Evolutionary conservation across 2,113 vertebrate species (phyloP).

Genomic region (Haliaeetus leucogaster): DNA sequence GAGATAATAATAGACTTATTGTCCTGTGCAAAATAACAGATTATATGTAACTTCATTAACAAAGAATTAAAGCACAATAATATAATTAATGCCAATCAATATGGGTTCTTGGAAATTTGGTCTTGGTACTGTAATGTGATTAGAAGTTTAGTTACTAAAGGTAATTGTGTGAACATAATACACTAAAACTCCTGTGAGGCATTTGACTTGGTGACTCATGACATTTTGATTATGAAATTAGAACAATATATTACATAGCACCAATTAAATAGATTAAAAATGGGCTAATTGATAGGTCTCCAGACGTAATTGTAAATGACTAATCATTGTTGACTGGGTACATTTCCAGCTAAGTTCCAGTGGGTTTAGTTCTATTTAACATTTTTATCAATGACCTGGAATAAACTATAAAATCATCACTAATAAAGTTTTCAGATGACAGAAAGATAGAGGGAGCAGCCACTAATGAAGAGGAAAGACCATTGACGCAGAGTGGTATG

Average conservation of each 20-base stretch:
- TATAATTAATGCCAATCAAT: constrained; percentile 14
- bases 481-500: not conserved
- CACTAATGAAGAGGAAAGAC: not conserved
- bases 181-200: constrained; percentile 16
- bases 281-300: not conserved
- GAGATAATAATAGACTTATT: not conserved
- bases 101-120: not conserved
- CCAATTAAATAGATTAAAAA: constrained; percentile 20
- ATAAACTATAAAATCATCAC: constrained; percentile 19
- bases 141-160: constrained; percentile 3
- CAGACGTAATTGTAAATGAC: not conserved
- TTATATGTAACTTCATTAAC: not conserved
- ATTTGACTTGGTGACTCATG: not conserved
- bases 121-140: not conserved
- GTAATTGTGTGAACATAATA: not conserved
- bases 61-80: not conserved
- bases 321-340: not conserved
- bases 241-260: not conserved
- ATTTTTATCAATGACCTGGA: not conserved
- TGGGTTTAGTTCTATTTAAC: not conserved
- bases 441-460: not conserved
- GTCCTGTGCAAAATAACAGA: not conserved
- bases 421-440: constrained; percentile 13
- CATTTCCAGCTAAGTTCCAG: not conserved
- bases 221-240: constrained; percentile 37